Base-by-base conservation (phyloP, 2,113 vertebrate genomes). In the Ptilonorhynchus violaceus region DNA sequence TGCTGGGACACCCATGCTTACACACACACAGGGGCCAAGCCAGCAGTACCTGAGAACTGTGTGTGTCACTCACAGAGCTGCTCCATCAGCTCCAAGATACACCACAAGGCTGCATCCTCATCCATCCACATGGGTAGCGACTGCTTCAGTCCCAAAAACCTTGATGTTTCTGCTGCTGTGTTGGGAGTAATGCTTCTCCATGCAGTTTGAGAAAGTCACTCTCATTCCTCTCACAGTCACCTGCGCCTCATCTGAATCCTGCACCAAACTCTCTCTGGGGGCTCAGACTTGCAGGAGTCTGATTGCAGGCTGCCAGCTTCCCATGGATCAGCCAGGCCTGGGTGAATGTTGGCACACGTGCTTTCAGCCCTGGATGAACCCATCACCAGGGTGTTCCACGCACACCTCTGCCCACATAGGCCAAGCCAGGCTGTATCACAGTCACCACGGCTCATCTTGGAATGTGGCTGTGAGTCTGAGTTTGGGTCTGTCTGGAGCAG, bases 381-480 rank as follows among this genome's bases (percentile, higher is more conserved):
- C 39, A 55, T 7, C 2, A 0, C 27, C 33, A 68, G 10, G 30
- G 9, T 10, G 56, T 31, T 77, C 75, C 66, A 56, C 0, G 0
- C 41, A 60, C 14, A 24, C 1, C 22, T 75, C 55, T 74, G 39
- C 39, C 24, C 42, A 14, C 69, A 30, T 3, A 70, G 33, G 33
- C n/a, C n/a, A 67, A 30, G 39, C 13, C 17, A n/a, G 86, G 15
- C 25, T 64, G 12, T 5, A 10, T 16, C 15, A 4, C 31, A 21
- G 31, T 18, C 58, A 22, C 47, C 9, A 4, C 13, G 44, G 56
- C 41, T 79, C 49, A 52, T 7, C 28, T 52, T 31, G 37, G 67
- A 56, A 11, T 35, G 7, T 25, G 22, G 14, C 31, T 3, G 0
- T n/a, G 49, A 56, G 41, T 4, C 0, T 0, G 2, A 18, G 31